Evolutionary conservation across 2,888 invertebrate species (phyloP), one percentile per base, ranked within the genome.

Genomic region (Hipparchia sbordonii): DNA sequence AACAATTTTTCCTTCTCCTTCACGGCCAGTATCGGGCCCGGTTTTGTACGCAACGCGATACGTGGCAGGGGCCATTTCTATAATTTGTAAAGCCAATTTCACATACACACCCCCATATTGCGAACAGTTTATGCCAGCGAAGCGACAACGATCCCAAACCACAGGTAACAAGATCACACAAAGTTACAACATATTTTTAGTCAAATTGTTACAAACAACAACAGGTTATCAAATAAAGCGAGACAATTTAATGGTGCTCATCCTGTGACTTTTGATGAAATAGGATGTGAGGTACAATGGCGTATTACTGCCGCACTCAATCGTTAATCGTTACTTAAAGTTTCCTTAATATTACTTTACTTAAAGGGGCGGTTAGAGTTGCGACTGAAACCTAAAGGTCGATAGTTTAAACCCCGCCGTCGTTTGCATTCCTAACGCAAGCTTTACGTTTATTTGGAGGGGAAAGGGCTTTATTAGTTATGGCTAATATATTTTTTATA

Each of bases 1-100:
- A 98, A 95, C 87, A 98, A 95, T 92, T 97, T 97, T 94, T 98
- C 98, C 86, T 97, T 97, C 95, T 98, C 98, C 92, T 97, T 96
- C 85, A 98, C 96, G 89, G 97, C 96, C 90, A 96, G 95, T 86
- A 96, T 96, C 85, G 96, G 96, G 85, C 97, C 97, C 82, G 97
- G 96, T 92, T 96, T 96, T 93, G 97, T 97, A 92, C 97, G 97
- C 88, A 98, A 96, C 90, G 97, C 97, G 93, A 98, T 96, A 95
- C 97, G 97, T 85, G 98, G 98, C 87, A 95, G 95, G 89, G 95
- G 94, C 94, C 95, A 94, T 90, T 92, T 92, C 94, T 94, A 94
- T 89, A 94, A 94, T 89, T 89, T 87, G 83, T 89, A 93, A 93
- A 93, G 92, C 90, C 90, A 92, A 89, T 88, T 88, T 92, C 87